phyloP scores from a whole-genome alignment of 2,797 vertebrate genomes.

The Bradypodion ventrale region DNA sequence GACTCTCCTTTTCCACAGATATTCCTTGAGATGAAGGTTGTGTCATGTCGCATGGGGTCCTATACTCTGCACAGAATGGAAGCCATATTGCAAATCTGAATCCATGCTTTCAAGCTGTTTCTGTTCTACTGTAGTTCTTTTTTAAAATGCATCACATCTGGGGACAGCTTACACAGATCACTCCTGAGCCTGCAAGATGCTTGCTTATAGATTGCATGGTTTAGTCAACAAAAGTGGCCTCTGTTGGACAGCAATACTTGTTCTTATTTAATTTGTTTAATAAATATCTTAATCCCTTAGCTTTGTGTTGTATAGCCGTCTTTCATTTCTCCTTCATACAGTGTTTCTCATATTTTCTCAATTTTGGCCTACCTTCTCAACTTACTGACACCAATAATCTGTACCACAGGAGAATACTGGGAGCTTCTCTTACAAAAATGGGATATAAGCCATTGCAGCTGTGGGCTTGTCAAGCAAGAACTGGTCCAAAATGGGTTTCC shows the following conservation, averaged over 20 bases:
- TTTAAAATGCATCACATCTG: conserved; percentile 8
- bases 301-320: background rate
- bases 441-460: background rate
- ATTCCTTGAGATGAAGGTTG: background rate
- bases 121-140: background rate
- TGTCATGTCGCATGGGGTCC: background rate
- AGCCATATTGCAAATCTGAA: background rate
- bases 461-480: background rate
- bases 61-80: background rate
- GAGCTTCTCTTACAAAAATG: background rate
- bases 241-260: background rate
- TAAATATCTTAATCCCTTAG: conserved; percentile 3
- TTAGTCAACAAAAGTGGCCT: conserved; percentile 16
- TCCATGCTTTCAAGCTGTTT: background rate
- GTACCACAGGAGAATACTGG: background rate
- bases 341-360: background rate
- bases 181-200: conserved; percentile 1
- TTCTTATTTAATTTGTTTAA: conserved; percentile 27
- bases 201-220: conserved; percentile 20
- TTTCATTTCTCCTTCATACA: background rate
- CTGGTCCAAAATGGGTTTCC: background rate
- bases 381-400: background rate
- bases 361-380: background rate
- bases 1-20: background rate
- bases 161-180: conserved; percentile 9